Conservation (phyloP, 2,888 invertebrate genomes). For the Blomia tropicalis region DNA sequence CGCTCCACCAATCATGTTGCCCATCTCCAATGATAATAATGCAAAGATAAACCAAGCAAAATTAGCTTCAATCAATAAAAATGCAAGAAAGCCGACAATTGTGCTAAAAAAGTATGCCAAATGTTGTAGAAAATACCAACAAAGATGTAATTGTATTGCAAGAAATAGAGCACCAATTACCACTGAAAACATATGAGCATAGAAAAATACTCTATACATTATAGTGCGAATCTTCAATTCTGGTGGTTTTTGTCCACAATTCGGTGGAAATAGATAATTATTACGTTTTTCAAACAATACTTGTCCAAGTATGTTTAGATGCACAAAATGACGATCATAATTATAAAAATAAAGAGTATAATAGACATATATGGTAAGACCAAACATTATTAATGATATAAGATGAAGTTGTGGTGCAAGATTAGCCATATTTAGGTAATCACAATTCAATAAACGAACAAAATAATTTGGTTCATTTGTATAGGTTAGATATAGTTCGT, state of each 20-base stretch:
- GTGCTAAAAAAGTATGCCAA: background rate
- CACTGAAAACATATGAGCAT: background rate
- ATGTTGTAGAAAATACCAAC: background rate
- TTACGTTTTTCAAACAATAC: slow-evolving; percentile 2
- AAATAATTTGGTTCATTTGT: background rate
- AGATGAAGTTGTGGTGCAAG: background rate
- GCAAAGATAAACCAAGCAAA: background rate
- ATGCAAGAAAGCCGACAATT: background rate
- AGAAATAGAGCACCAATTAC: background rate
- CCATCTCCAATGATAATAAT: background rate
- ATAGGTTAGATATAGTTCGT: background rate
- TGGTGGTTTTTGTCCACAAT: background rate
- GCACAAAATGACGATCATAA: background rate
- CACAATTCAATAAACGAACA: background rate
- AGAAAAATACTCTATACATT: background rate
- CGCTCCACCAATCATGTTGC: slow-evolving; percentile 2
- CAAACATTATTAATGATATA: background rate
- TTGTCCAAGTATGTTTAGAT: background rate
- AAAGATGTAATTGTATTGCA: background rate
- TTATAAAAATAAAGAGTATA: background rate
- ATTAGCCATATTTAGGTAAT: background rate
- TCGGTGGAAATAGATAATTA: background rate
- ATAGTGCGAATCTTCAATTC: background rate
- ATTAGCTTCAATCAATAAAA: background rate
- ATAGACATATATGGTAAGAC: background rate